Percentiles rank a stretch among this genome's conserved stretches.
Evolutionary conservation across 53 echinoderm and acorn worm species (phyloP).

Genomic region (Echinarachnius parma): DNA sequence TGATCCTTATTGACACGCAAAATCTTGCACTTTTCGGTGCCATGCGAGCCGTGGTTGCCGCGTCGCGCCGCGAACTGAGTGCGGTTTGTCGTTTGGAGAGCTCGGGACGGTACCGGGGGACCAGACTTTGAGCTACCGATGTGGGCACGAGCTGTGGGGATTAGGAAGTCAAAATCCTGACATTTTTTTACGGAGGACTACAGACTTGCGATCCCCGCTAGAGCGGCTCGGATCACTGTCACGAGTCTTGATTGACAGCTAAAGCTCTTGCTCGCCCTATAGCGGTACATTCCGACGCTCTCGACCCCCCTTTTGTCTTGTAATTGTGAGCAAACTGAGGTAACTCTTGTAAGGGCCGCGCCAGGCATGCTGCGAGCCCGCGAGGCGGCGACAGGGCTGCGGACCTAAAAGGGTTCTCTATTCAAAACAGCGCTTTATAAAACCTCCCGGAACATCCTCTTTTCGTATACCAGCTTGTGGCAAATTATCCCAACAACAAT

Average conservation of each 20-base stretch:
- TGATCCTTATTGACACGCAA: constrained; percentile 30
- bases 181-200: constrained; percentile 33
- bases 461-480: no score
- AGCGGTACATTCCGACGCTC: constrained; percentile 31
- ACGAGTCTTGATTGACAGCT: constrained; percentile 25
- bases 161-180: constrained; percentile 54
- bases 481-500: no score
- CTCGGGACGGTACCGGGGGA: constrained; percentile 17
- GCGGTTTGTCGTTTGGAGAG: constrained; percentile 13
- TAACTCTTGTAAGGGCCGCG: neutral
- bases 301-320: constrained; percentile 16
- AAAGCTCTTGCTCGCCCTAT: neutral
- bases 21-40: constrained; percentile 35
- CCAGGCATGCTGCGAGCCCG: neutral
- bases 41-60: neutral
- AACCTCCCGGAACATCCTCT: no score
- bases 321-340: constrained; percentile 39
- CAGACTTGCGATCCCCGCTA: constrained; percentile 33
- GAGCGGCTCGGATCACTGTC: constrained; percentile 23
- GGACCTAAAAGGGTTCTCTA: no score
- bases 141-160: constrained; percentile 38
- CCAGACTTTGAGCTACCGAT: constrained; percentile 23
- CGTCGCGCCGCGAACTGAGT: no score
- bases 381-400: constrained; percentile 2
- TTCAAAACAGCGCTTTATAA: no score